phyloP scores from a whole-genome alignment of 2,113 vertebrate genomes.

The Jaculus jaculus region DNA sequence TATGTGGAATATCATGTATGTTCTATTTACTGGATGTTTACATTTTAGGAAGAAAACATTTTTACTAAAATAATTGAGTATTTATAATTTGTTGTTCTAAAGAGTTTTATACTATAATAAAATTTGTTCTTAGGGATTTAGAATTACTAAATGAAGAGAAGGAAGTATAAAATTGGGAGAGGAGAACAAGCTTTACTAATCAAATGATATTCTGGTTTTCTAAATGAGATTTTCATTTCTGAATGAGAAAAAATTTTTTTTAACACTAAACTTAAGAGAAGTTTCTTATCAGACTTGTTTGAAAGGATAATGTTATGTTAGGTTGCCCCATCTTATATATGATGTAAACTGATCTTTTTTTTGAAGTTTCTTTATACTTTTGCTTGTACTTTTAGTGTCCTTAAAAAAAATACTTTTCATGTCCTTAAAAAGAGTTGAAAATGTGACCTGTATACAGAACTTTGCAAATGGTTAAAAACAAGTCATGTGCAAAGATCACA shows the following conservation, averaged over 20 bases:
- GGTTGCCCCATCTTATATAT: constrained; percentile 23
- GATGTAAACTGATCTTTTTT: constrained; percentile 29
- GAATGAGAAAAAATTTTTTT: constrained; percentile 47
- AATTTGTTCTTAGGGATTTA: constrained; percentile 44
- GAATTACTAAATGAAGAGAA: constrained; percentile 61
- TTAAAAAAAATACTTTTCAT: constrained; percentile 51
- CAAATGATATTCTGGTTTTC: constrained; percentile 52
- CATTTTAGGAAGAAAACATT: constrained; percentile 71
- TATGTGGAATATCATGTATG: constrained; percentile 50
- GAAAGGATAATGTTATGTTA: constrained; percentile 32
- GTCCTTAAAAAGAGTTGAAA: constrained; percentile 65
- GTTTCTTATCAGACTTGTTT: neutral
- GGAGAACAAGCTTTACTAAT: constrained; percentile 52
- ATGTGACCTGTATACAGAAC: constrained; percentile 41
- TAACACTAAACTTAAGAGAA: constrained; percentile 43
- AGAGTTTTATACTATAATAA: constrained; percentile 59
- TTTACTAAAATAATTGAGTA: constrained; percentile 55
- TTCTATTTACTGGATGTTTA: constrained; percentile 76
- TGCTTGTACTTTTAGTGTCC: constrained; percentile 53
- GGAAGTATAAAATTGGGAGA: neutral
- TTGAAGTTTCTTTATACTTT: constrained; percentile 29
- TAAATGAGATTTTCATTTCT: neutral
- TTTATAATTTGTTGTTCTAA: constrained; percentile 54
- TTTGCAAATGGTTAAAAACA: constrained; percentile 50
- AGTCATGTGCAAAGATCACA: constrained; percentile 20